Percentiles rank a stretch among this genome's conserved stretches.
phyloP scores from a whole-genome alignment of 2,888 invertebrate species.

The Tupiocoris notatus region DNA sequence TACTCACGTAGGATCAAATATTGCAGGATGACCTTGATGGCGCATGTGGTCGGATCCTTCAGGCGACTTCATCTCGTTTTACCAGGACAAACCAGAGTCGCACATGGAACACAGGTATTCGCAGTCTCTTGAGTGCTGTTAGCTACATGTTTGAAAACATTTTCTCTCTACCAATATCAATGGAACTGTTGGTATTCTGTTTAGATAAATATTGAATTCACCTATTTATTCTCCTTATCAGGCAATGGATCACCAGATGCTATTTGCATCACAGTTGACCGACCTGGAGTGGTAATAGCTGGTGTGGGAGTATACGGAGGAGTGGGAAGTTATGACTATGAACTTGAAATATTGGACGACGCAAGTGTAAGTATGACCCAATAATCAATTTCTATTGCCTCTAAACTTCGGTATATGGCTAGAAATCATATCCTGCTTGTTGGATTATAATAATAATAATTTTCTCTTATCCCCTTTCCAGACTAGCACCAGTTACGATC shows the following conservation, averaged over 20 bases:
- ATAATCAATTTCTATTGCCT: no score
- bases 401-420: no score
- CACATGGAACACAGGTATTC: slow-evolving; percentile 86
- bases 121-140: no score
- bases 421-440: no score
- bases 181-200: no score
- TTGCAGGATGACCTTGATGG: slow-evolving; percentile 67
- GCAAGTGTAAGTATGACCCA: slow-evolving; percentile 56
- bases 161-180: no score
- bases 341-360: slow-evolving; percentile 82
- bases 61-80: slow-evolving; percentile 86
- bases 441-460: no score
- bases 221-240: no score
- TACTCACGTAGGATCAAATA: no score
- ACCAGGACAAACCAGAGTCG: slow-evolving; percentile 84
- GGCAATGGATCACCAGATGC: slow-evolving; percentile 96
- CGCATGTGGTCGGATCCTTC: slow-evolving; percentile 71
- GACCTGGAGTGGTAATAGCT: slow-evolving; percentile 81
- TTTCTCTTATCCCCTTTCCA: slow-evolving; percentile 39
- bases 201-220: no score
- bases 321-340: slow-evolving; percentile 84
- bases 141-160: no score
- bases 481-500: slow-evolving; percentile 54
- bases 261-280: slow-evolving; percentile 89
- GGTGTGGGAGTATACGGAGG: slow-evolving; percentile 91